Base-by-base conservation (phyloP, 2,113 vertebrate species). In the Megaptera novaeangliae region DNA sequence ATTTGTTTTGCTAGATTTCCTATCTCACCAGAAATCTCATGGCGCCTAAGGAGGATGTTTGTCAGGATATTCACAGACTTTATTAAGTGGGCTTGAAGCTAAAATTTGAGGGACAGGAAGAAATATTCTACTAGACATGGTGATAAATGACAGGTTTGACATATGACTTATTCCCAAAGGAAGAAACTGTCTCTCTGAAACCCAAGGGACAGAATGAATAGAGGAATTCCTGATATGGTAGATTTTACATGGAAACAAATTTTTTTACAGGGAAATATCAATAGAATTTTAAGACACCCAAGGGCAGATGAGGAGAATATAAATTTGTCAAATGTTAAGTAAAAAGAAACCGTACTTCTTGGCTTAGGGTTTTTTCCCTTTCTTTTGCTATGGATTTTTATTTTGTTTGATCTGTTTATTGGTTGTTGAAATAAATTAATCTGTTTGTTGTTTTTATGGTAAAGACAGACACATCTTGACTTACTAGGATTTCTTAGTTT, bases 111-210 rank as follows among this genome's bases (percentile, higher is more conserved):
- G 84, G 81, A 46, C 44, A 12, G 27, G n/a, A 52, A 96, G 85
- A 91, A 88, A 89, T 82, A 49, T 21, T 68, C 46, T 41, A 15
- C 84, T 23, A 52, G 85, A 71, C 23, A 69, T 5, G 13, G 86
- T 77, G 82, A 78, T 15, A 86, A 69, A 69, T 82, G 96, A 86
- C 85, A 94, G 68, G 29, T 61, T 68, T 94, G 86, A 82, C 85
- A 57, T 25, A 52, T 34, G 72, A 93, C 83, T 95, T 96, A 94
- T 95, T 95, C 95, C 86, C 8, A 0, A 81, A 90, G 96, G 94
- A 88, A 89, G 82, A 90, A 68, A 63, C 44, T 61, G 63, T 82
- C 91, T 91, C 69, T 85, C 93, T 59, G 72, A 93, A 83, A 52
- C 82, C 63, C 77, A 36, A 72, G 81, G 41, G 91, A 85, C 71